phyloP scores from a whole-genome alignment of 2,888 invertebrate species.

The Ptychoptera albimana region DNA sequence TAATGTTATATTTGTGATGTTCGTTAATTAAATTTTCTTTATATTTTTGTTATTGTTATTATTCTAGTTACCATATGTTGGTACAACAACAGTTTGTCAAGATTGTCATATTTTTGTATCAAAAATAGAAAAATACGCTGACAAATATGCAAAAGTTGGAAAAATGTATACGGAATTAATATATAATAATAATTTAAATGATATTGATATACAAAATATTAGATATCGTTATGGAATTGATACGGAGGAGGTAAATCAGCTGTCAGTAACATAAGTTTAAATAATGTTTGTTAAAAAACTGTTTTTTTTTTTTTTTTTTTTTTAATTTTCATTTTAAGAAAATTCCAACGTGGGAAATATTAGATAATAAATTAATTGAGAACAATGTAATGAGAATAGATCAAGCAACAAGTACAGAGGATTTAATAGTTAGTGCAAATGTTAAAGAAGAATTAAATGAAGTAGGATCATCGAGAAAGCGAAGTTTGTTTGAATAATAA shows the following conservation, averaged over 20 bases:
- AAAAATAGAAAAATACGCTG: slow-evolving; percentile 5
- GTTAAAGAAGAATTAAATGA: not conserved
- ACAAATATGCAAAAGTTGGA: slow-evolving; percentile 7
- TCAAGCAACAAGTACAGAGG: slow-evolving; percentile 9
- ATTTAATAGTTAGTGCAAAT: slow-evolving; percentile 2
- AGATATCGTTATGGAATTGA: slow-evolving; percentile 8
- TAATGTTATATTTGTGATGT: no score
- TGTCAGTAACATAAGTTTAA: not conserved
- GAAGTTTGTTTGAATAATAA: not conserved
- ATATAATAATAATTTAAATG: slow-evolving; percentile 1
- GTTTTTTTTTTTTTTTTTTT: no score
- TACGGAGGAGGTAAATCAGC: not conserved
- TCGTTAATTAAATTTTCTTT: no score
- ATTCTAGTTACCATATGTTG: not conserved
- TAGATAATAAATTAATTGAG: no score
- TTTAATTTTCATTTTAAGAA: no score
- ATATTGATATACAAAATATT: slow-evolving; percentile 1
- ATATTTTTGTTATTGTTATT: no score
- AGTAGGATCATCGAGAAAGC: not conserved
- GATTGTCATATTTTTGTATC: slow-evolving; percentile 8
- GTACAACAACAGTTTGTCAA: slow-evolving; percentile 7
- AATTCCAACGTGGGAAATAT: no score
- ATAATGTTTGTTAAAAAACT: no score
- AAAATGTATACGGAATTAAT: slow-evolving; percentile 8
- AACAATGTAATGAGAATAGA: slow-evolving; percentile 1